Percentiles rank a stretch among this genome's conserved stretches.
phyloP scores from a whole-genome alignment of 2,113 vertebrate species.

The Istiophorus platypterus region DNA sequence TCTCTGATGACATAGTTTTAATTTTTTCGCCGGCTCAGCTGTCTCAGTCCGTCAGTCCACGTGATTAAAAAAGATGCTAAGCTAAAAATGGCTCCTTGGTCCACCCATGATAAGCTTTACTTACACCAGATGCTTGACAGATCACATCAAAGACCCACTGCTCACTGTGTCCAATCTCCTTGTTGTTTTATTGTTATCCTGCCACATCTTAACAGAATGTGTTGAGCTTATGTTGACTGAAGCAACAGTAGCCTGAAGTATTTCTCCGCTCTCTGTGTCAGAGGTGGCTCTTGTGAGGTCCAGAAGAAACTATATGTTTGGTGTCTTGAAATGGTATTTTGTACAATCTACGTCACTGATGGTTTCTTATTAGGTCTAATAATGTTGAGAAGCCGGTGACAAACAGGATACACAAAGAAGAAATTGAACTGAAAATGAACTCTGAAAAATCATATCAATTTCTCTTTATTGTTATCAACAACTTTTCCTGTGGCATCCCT shows the following conservation, averaged over 20 bases:
- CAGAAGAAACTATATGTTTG: not conserved
- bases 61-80: constrained; percentile 29
- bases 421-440: not conserved
- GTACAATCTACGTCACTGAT: not conserved
- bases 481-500: too few relatives aligned
- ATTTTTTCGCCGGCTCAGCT: constrained; percentile 54
- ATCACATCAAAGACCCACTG: constrained; percentile 57
- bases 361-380: not conserved
- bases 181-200: constrained; percentile 37
- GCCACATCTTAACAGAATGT: constrained; percentile 48
- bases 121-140: constrained; percentile 53
- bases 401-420: not conserved
- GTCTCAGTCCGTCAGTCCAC: constrained; percentile 44
- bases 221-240: constrained; percentile 34
- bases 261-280: not conserved
- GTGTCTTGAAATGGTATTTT: not conserved
- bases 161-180: constrained; percentile 38
- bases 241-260: not conserved
- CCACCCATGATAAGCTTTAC: constrained; percentile 34
- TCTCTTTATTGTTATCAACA: too few relatives aligned
- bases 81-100: constrained; percentile 33
- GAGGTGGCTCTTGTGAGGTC: constrained; percentile 5
- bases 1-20: constrained; percentile 47
- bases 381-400: not conserved
- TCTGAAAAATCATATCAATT: too few relatives aligned